Evolutionary conservation across 2,113 vertebrate species (phyloP), one percentile per base, ranked within the genome.

Genomic region (Delphinapterus leucas): DNA sequence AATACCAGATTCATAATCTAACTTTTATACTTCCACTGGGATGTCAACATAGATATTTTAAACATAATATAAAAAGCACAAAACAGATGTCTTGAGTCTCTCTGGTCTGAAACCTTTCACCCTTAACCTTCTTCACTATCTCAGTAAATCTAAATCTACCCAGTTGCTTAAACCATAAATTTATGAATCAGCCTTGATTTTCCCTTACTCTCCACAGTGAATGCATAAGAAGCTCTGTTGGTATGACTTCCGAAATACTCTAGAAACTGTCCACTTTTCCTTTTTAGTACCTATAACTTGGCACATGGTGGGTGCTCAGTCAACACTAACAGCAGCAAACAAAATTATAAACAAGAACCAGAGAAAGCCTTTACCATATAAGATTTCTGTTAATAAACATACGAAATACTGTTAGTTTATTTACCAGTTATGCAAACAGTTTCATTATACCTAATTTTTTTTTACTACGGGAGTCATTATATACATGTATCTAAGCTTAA

Each of bases 321-420:
- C 83, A 95, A 77, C 38, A 55, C 11, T 61, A n/a, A 95, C 21
- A 81, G 60, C 74, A 85, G 28, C 68, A 89, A 55, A 49, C 17
- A 96, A 60, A 95, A 86, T n/a, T 88, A 65, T n/a, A 88, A 91
- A 85, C 7, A 82, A 18, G 26, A 77, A 86, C 21, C 33, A 53
- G 14, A 61, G 33, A 92, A 90, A 70, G 55, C 14, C 23, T 82
- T 81, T 63, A 73, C 7, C 38, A 86, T 41, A 9, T 84, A 92
- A 71, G 53, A 87, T 81, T 95, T 93, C 44, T 95, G 31, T 61
- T 88, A 93, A 53, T 81, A 97, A 89, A 87, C 67, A 82, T 8
- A 91, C 20, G 20, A 90, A 90, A 18, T 85, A 76, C 6, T 65
- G 15, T 8, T 70, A 38, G 44, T 49, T 91, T 85, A 94, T 49